phyloP scores from a whole-genome alignment of 2,113 vertebrate genomes.

The Melanocharis versteri region DNA sequence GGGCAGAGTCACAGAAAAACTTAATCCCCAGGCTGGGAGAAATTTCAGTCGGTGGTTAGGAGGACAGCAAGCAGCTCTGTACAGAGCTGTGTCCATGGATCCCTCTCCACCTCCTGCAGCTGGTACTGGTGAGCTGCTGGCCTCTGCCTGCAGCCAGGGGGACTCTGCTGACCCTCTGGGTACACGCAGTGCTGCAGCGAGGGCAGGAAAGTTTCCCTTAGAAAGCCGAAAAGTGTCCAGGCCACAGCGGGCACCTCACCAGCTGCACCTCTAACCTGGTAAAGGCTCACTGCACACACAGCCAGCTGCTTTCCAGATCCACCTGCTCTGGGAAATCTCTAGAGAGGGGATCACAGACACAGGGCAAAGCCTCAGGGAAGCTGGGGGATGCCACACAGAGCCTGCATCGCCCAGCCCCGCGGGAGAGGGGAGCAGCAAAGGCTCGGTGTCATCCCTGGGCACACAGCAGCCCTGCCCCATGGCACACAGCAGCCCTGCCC shows the following conservation, averaged over 20 bases:
- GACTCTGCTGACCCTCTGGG: background rate
- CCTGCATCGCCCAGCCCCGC: rapidly evolving
- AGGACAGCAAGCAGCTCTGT: background rate
- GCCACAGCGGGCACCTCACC: rapidly evolving
- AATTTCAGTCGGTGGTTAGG: background rate
- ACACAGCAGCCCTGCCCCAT: background rate
- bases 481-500: too few species aligned
- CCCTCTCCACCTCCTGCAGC: background rate
- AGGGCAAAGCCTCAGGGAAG: background rate
- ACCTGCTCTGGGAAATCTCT: background rate
- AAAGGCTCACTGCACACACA: background rate
- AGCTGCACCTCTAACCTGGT: background rate
- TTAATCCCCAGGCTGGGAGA: background rate
- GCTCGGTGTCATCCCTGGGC: rapidly evolving
- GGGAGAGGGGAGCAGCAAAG: background rate
- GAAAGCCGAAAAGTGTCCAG: background rate
- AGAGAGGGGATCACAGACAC: background rate
- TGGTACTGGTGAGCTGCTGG: background rate
- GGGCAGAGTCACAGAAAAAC: conserved; percentile 17
- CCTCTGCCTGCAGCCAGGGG: background rate
- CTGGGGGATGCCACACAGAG: background rate
- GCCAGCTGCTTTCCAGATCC: background rate
- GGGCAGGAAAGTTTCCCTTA: background rate
- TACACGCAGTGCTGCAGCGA: background rate
- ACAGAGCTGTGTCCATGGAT: background rate